A percentile compares a stretch with the other conserved stretches of the same genome.
phyloP scores from a whole-genome alignment of 2,797 vertebrate species.

The Ataeniobius toweri region DNA sequence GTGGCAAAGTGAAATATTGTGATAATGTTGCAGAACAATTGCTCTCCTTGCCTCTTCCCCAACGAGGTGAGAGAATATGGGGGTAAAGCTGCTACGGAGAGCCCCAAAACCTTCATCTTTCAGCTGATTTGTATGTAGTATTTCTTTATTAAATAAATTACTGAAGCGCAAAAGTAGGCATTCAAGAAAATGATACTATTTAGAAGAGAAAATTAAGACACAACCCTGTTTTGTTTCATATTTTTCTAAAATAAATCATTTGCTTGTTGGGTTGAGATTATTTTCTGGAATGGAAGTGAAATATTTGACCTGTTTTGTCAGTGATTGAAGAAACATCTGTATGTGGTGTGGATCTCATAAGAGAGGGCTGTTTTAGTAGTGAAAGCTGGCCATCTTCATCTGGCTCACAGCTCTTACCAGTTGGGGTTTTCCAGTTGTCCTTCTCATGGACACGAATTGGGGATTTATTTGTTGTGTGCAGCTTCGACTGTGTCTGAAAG shows the following conservation, averaged over 20 bases:
- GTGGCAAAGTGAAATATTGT: constrained; percentile 74
- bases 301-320: constrained; percentile 25
- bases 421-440: constrained; percentile 23
- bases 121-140: constrained; percentile 71
- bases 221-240: constrained; percentile 70
- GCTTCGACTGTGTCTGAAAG: constrained; percentile 41
- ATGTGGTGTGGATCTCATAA: constrained; percentile 17
- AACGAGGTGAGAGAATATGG: constrained; percentile 26
- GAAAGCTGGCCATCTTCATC: constrained; percentile 30
- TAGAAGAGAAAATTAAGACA: constrained; percentile 48
- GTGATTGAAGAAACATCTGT: constrained; percentile 34
- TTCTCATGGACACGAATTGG: constrained; percentile 18
- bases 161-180: constrained; percentile 68
- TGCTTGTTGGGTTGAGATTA: constrained; percentile 72
- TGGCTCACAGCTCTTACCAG: constrained; percentile 45
- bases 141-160: constrained; percentile 72
- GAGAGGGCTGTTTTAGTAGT: constrained; percentile 1
- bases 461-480: constrained; percentile 43
- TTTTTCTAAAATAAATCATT: constrained; percentile 72
- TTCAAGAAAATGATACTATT: constrained; percentile 55
- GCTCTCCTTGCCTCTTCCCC: constrained; percentile 25
- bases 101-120: constrained; percentile 38
- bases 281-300: constrained; percentile 54
- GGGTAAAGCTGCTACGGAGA: constrained; percentile 33
- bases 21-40: constrained; percentile 70